Conservation (phyloP, 2,888 invertebrate genomes). For the Adelognathus sp. region DNA sequence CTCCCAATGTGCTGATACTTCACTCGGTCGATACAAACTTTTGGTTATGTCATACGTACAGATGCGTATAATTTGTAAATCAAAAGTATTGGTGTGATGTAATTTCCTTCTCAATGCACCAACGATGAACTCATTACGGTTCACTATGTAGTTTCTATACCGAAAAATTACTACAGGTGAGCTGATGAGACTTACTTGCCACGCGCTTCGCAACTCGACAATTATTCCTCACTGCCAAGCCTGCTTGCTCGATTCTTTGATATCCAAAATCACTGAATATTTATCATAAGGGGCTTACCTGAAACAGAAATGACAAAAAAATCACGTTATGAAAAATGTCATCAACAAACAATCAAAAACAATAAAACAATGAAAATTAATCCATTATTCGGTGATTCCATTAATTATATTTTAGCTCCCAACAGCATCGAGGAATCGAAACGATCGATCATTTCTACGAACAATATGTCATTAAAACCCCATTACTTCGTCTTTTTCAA, state of each 20-base stretch:
- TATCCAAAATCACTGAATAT: slow-evolving; percentile 10
- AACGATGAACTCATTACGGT: too few species aligned
- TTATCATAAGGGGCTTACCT: slow-evolving; percentile 65
- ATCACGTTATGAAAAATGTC: neutral
- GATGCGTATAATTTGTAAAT: too few species aligned
- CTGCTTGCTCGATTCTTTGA: neutral
- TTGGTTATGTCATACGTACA: too few species aligned
- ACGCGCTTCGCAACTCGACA: neutral
- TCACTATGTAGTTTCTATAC: too few species aligned
- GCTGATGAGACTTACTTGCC: too few species aligned
- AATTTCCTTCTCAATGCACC: too few species aligned
- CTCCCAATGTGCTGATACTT: slow-evolving; percentile 63
- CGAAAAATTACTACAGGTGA: too few species aligned
- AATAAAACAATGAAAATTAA: neutral
- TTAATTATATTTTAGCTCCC: neutral
- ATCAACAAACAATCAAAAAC: too few species aligned
- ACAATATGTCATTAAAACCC: slow-evolving; percentile 48
- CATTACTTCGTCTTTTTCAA: slow-evolving; percentile 39
- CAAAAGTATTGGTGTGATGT: too few species aligned
- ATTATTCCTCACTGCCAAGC: neutral
- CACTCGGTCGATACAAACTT: too few species aligned
- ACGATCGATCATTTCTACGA: slow-evolving; percentile 49
- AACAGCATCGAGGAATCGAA: slow-evolving; percentile 14
- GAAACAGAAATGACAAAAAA: slow-evolving; percentile 59
- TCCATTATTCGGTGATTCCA: neutral